Percentiles rank a stretch among this genome's conserved stretches.
phyloP scores from a whole-genome alignment of 2,113 vertebrate species.

The Crotalus tigris region DNA sequence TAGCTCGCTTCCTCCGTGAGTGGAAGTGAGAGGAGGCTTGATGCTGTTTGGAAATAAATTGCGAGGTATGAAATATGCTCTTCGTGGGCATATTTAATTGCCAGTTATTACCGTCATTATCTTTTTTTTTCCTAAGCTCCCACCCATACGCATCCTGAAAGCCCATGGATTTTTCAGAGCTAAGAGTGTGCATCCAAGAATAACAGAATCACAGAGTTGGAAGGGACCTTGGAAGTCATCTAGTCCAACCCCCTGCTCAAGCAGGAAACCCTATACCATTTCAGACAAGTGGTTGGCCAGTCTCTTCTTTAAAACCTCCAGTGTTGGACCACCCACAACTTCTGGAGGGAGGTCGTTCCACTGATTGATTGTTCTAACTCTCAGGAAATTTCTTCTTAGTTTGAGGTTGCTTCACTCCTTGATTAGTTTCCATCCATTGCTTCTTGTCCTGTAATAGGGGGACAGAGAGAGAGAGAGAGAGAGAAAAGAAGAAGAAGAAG shows the following conservation, averaged over 20 bases:
- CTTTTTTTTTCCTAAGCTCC: not conserved
- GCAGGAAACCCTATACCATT: too few species aligned
- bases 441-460: too few species aligned
- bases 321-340: too few species aligned
- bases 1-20: not conserved
- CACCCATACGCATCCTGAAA: not conserved
- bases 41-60: not conserved
- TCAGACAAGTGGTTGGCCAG: too few species aligned
- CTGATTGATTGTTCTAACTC: too few species aligned
- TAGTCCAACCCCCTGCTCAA: not conserved
- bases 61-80: not conserved
- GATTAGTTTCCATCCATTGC: too few species aligned
- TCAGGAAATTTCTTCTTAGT: too few species aligned
- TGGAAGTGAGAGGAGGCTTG: not conserved
- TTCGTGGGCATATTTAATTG: constrained; percentile 6
- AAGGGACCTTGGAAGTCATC: not conserved
- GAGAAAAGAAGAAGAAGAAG: too few species aligned
- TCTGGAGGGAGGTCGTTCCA: too few species aligned
- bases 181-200: not conserved
- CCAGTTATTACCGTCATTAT: constrained; percentile 1
- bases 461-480: too few species aligned
- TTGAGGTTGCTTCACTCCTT: too few species aligned
- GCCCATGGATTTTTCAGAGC: not conserved
- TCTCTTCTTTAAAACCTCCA: too few species aligned
- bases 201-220: not conserved